These are phyloP conservation scores for Limnothrissa miodon DNA, from an alignment of 2,113 vertebrate genomes.

Conservation along the genomic window DNA sequence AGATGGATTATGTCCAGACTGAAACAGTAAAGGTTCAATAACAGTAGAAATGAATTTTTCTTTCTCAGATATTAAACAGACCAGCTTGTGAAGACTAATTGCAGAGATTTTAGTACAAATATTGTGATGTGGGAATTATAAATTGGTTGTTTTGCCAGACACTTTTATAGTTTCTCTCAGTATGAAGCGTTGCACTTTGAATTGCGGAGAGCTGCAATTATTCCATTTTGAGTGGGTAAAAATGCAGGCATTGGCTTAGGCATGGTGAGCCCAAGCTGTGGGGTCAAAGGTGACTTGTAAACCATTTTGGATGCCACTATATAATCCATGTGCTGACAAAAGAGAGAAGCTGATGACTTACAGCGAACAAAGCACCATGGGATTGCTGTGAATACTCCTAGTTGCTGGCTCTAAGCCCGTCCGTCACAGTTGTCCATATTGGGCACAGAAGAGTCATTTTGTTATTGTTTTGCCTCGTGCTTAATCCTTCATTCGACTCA, in stretches of 20 bases:
- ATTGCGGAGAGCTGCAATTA: not conserved
- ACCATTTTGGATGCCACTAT: not conserved
- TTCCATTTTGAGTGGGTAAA: not conserved
- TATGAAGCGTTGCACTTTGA: not conserved
- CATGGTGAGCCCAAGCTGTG: not conserved
- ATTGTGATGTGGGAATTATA: not conserved
- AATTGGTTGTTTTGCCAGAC: not conserved
- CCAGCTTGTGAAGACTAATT: not conserved
- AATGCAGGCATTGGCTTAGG: not conserved
- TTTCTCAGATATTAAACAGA: not conserved
- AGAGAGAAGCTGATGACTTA: slow-evolving; percentile 11
- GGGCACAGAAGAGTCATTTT: slow-evolving; percentile 19
- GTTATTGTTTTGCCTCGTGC: slow-evolving; percentile 16
- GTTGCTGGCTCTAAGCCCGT: not conserved
- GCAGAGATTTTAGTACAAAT: not conserved
- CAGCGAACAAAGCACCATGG: not conserved
- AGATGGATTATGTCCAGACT: not conserved
- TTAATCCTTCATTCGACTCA: slow-evolving; percentile 8
- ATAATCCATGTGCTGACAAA: not conserved
- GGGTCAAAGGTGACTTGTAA: slow-evolving; percentile 3
- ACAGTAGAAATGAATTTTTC: slow-evolving; percentile 8
- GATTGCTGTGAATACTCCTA: slow-evolving; percentile 8
- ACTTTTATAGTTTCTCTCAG: not conserved
- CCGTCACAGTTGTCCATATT: slow-evolving; percentile 15
- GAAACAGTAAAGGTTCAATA: not conserved